Evolutionary conservation across 2,113 vertebrate species (phyloP), one percentile per base, ranked within the genome.

Genomic region (Antennarius striatus): DNA sequence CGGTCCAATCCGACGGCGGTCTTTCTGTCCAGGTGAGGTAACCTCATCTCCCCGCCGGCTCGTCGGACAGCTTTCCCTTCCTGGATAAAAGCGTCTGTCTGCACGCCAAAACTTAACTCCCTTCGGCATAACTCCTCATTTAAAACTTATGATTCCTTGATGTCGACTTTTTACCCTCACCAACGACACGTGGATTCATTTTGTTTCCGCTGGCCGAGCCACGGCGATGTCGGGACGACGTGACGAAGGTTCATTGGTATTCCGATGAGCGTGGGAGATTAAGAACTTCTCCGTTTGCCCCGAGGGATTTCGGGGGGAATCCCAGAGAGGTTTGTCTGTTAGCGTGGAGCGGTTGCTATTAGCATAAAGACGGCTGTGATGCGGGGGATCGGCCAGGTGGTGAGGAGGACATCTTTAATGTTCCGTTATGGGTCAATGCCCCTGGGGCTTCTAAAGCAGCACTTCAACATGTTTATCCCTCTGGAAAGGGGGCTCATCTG

Each of bases 161-260:
- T 65, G 80, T 80, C 67, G 70, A 47, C 56, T n/a, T 48, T 81
- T 79, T 72, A 77, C 72, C 17, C 58, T 56, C 30, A 32, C 62
- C 46, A 28, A 60, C 50, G 63, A 56, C 68, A 56, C 71, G 69
- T 66, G 75, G 15, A 65, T 79, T 74, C 10, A 52, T 74, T 66
- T 69, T 56, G 52, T 64, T 15, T 36, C 15, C 49, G 62, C 40
- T 43, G 52, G 56, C 46, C 1, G n/a, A 63, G 63, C 13, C 13
- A 1, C 6, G 54, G 55, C 22, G 22, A 55, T 36, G 22, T 39
- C 10, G 10, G 52, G 17, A 14, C 30, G 67, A 56, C 68, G 63
- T 76, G 72, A 77, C 78, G 73, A 43, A 51, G 59, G 28, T 73
- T 83, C 69, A 73, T 89, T 77, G 74, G 77, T 86, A 89, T 87